Base-by-base conservation (phyloP, 1,140 invertebrate species). In the Brachionus calyciflorus region DNA sequence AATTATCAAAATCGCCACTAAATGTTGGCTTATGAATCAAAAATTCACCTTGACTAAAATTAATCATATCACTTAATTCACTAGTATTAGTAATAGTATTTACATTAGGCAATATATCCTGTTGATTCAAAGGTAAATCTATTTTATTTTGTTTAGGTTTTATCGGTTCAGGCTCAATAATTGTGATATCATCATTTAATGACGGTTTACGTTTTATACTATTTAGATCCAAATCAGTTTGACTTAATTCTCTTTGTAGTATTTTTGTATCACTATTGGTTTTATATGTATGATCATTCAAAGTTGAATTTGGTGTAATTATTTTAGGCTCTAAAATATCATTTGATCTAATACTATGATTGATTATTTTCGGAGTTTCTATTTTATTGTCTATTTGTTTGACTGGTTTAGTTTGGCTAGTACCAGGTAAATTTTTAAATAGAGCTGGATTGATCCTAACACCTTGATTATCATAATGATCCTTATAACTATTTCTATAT, bases 1-100 rank as follows among this genome's bases (percentile, higher is more conserved):
- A 73, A 40, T 73, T 73, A 33, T 73, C 69, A 73, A 73, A 73
- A 41, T 73, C 69, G 40, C 69, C 69, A 24, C 69, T 73, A n/a
- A 73, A 73, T 6, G 69, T 73, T 41, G 69, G 51, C 14, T 17
- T 49, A 55, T 73, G 69, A 10, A 73, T 73, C 9, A 73, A 24
- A 73, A 73, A 73, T 55, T 73, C 69, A 21, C 69, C 69, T 55
- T 49, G 44, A 7, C 9, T 17, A 55, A 73, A 73, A 12, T 14
- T 73, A 33, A 73, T 49, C 33, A 51, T 55, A 21, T 73, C 69
- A 28, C 24, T 14, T 5, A 65, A 17, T 26, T 65, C 60, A 65
- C 24, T 44, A 14, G 60, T 12, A 10, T 65, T 17, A 44, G 26
- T 65, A 44, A 24, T 24, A 21, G 7, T 44, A 14, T 14, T 44